Percentiles rank a stretch among this genome's conserved stretches.
These are phyloP conservation scores for Prorops nasuta DNA, from an alignment of 1,140 invertebrate species.

Conservation along the genomic window DNA sequence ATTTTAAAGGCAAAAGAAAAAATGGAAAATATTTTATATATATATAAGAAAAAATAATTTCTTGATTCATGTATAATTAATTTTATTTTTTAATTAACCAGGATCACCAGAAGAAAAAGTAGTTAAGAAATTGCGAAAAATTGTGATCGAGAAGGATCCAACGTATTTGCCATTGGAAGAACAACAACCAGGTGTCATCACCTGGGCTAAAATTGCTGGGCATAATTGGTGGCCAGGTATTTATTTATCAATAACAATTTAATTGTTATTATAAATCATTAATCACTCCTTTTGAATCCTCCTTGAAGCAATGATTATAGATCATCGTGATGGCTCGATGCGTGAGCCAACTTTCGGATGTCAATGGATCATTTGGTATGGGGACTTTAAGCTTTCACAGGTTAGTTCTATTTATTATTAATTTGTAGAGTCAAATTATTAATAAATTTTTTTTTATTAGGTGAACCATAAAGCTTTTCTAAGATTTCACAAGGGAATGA, in stretches of 20 bases:
- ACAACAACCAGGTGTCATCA: slow-evolving; percentile 41
- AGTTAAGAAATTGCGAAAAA: too few species aligned
- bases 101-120: too few species aligned
- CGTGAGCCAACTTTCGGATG: slow-evolving; percentile 43
- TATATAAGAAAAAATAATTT: too few species aligned
- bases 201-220: slow-evolving; percentile 45
- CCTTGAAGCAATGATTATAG: slow-evolving; percentile 43
- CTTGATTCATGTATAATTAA: too few species aligned
- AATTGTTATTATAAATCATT: background rate
- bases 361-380: slow-evolving; percentile 54
- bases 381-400: slow-evolving; percentile 44
- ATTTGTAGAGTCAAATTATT: slow-evolving; percentile 9
- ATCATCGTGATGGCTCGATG: slow-evolving; percentile 43
- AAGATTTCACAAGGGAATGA: slow-evolving; percentile 28
- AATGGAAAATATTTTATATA: too few species aligned
- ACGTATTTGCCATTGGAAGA: slow-evolving; percentile 33
- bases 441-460: slow-evolving; percentile 16
- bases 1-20: too few species aligned
- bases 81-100: too few species aligned
- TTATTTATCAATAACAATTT: slow-evolving; percentile 1
- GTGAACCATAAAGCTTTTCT: slow-evolving; percentile 28
- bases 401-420: too few species aligned
- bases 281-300: background rate
- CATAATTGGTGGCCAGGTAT: slow-evolving; percentile 50
- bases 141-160: slow-evolving; percentile 5